Base-by-base conservation (phyloP, 2,888 invertebrate genomes). In the Cephus runcator region DNA sequence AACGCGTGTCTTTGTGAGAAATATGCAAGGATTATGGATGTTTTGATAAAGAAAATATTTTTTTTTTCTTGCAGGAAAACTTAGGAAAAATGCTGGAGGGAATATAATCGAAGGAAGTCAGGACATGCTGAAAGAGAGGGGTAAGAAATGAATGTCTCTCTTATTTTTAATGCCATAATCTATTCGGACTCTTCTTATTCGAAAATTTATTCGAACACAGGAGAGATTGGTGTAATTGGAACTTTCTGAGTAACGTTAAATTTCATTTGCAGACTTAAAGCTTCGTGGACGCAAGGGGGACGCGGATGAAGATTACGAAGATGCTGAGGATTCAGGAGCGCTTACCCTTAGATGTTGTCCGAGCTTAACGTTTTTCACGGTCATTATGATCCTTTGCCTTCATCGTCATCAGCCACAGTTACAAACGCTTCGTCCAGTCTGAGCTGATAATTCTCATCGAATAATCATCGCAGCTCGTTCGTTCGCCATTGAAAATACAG, bases 101-200 rank as follows among this genome's bases (percentile, higher is more conserved):
- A 85, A 89, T 79, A 88, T 90, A 79, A 84, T 91, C 33, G 90
- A 90, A 77, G 91, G 90, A 78, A 90, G 90, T 83, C 91, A 90
- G 78, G 89, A 91, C 77, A 90, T 90, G 88, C 82, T 90, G 73
- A 90, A 91, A 80, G 91, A 91, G 78, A 85, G 88, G 87, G 90
- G 91, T 90, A 84, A 81, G 83, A 56, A 31, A 23, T 2, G 9
- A 9, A 23, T 56, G 6, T 35, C 12, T 35, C 35, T 56, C 9
- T 56, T 23, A 56, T 9, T 56, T 40, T 40, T 6, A 23, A 1
- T 40, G 23, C 4, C 4, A 0, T 23, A 23, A 9, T 40, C 6
- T 23, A 15, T 23, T 15, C 15, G 0, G 40, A 40, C 23, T 40
- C 15, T 56, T 23, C 23, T 15, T 23, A 2, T 2, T 56, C 23